These are phyloP conservation scores for Drosophila arizonae DNA, from an alignment of 1,140 invertebrate genomes.

Conservation along the genomic window DNA sequence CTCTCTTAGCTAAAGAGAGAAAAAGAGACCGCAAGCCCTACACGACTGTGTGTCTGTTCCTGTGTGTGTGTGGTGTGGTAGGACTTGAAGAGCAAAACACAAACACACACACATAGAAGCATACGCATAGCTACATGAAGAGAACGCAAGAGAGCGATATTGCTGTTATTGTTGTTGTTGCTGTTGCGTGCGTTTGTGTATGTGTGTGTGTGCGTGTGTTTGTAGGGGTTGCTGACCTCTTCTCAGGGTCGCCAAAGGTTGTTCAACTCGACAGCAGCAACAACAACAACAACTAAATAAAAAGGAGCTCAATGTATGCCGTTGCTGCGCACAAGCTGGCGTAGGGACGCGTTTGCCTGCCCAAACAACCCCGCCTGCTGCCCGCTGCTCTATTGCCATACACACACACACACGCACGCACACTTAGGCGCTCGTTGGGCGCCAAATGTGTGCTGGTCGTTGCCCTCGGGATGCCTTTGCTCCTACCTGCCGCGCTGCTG, in stretches of 20 bases:
- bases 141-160: conserved; percentile 12
- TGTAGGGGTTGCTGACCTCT: conserved; percentile 82
- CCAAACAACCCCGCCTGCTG: conserved; percentile 11
- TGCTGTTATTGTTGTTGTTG: conserved; percentile 19
- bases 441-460: conserved; percentile 81
- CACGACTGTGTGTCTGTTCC: not conserved
- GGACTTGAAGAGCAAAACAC: not conserved
- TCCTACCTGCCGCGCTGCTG: conserved; percentile 7
- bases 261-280: conserved; percentile 60
- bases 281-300: conserved; percentile 7
- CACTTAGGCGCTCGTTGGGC: conserved; percentile 27
- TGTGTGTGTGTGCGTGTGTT: conserved; percentile 11
- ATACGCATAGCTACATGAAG: conserved; percentile 13
- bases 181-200: conserved; percentile 33
- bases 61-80: conserved; percentile 22
- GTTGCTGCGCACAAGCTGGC: conserved; percentile 20
- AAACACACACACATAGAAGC: conserved; percentile 1
- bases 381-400: conserved; percentile 25
- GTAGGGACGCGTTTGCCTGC: conserved; percentile 9
- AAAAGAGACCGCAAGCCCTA: conserved; percentile 9
- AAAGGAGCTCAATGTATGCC: conserved; percentile 46
- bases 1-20: not conserved
- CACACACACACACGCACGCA: too few species aligned
- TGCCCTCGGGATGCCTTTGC: conserved; percentile 52
- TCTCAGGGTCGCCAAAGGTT: conserved; percentile 82